Conservation (phyloP, 1,140 invertebrate genomes). For the Rhysida immarginata region DNA sequence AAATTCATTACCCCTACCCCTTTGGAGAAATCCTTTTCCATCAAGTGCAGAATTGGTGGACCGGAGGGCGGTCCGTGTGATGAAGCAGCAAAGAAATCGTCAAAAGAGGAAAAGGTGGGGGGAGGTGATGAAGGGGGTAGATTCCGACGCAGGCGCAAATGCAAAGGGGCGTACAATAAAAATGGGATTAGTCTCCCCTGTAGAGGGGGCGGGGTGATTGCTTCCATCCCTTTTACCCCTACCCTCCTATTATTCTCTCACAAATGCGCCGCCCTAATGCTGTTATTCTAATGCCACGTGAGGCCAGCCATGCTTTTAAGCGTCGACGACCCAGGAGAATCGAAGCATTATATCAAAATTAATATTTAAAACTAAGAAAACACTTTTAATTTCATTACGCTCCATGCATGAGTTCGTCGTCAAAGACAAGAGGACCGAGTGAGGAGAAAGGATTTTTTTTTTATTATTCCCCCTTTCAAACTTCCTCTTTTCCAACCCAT, state of each 20-base stretch:
- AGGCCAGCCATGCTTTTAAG: slow-evolving; percentile 5
- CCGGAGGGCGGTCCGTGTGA: no score
- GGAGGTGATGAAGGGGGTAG: no score
- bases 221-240: not conserved
- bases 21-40: no score
- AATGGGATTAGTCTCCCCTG: slow-evolving; percentile 9
- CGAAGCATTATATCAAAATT: slow-evolving; percentile 8
- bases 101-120: no score
- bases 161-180: slow-evolving; percentile 7
- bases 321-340: slow-evolving; percentile 2
- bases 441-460: no score
- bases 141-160: no score
- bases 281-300: slow-evolving; percentile 8
- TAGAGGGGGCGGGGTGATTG: not conserved
- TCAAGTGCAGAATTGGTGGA: no score
- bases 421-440: no score
- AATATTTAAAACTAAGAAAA: slow-evolving; percentile 9
- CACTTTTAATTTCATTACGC: slow-evolving; percentile 10
- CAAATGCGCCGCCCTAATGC: slow-evolving; percentile 8
- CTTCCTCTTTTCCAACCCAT: no score
- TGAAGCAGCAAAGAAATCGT: no score
- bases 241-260: slow-evolving; percentile 2
- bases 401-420: not conserved
- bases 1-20: no score
- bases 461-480: no score